Evolutionary conservation across 2,888 invertebrate genomes (phyloP).

Genomic region (Philereme transversata): DNA sequence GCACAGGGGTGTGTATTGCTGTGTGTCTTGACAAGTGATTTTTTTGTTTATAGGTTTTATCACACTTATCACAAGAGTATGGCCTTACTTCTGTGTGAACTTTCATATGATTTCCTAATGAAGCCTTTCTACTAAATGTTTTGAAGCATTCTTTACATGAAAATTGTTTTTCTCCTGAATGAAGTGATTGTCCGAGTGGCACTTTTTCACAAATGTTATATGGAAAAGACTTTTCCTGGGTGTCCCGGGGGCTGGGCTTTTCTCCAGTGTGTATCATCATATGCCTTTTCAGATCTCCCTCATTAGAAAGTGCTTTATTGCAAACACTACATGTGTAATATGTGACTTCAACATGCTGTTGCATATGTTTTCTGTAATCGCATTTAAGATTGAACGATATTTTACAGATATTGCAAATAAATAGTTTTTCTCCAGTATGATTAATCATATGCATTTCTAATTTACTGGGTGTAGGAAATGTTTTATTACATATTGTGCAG

Average conservation of each 20-base stretch:
- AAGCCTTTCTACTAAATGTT: slow-evolving; percentile 6
- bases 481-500: slow-evolving; percentile 1
- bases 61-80: slow-evolving; percentile 5
- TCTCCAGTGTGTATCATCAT: neutral
- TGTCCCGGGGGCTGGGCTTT: neutral
- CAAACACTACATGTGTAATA: neutral
- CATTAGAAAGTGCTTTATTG: neutral
- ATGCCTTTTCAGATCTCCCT: neutral
- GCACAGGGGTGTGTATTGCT: neutral
- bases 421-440: neutral
- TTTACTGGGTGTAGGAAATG: slow-evolving; percentile 1
- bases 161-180: slow-evolving; percentile 1
- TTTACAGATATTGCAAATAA: neutral
- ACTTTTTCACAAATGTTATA: neutral
- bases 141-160: slow-evolving; percentile 8
- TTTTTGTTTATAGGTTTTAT: slow-evolving; percentile 9
- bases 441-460: neutral
- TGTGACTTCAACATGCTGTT: neutral
- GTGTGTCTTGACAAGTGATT: slow-evolving; percentile 10
- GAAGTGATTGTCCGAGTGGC: slow-evolving; percentile 1
- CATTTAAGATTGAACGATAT: slow-evolving; percentile 2
- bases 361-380: neutral
- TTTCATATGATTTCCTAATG: slow-evolving; percentile 6
- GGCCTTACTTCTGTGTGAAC: slow-evolving; percentile 6
- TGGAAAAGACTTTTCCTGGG: neutral